Conservation (phyloP, 2,113 vertebrate genomes). For the Oncorhynchus nerka region DNA sequence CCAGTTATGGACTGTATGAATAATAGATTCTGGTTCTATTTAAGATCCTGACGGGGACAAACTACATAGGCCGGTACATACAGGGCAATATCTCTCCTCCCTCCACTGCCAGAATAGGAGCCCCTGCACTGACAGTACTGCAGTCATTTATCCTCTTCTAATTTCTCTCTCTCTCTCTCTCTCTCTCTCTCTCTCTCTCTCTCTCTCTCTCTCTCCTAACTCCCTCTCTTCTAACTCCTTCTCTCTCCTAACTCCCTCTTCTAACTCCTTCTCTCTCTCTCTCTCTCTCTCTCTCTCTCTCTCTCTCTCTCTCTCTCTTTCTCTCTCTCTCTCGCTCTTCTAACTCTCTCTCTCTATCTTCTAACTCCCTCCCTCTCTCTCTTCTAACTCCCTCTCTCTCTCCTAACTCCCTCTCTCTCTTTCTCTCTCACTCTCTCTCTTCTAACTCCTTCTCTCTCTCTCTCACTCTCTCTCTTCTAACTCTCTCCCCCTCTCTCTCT, state of each 20-base stretch:
- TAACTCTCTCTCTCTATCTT: too few relatives aligned
- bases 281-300: too few relatives aligned
- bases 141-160: constrained; percentile 46
- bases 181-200: constrained; percentile 30
- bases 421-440: too few relatives aligned
- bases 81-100: constrained; percentile 65
- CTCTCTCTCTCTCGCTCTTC: background rate
- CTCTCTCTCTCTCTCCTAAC: background rate
- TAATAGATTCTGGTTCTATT: constrained; percentile 72
- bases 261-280: too few relatives aligned
- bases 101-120: constrained; percentile 58
- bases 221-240: background rate
- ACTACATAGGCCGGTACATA: constrained; percentile 48
- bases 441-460: background rate
- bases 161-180: constrained; percentile 31
- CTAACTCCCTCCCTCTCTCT: too few relatives aligned
- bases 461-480: too few relatives aligned
- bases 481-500: too few relatives aligned
- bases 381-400: too few relatives aligned
- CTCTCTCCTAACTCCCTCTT: background rate
- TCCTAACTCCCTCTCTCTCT: too few relatives aligned
- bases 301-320: background rate
- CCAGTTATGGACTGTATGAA: constrained; percentile 66
- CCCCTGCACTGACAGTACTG: constrained; percentile 43
- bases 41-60: constrained; percentile 71